Conservation (phyloP, 2,113 vertebrate genomes). For the Rhinoptilus africanus region DNA sequence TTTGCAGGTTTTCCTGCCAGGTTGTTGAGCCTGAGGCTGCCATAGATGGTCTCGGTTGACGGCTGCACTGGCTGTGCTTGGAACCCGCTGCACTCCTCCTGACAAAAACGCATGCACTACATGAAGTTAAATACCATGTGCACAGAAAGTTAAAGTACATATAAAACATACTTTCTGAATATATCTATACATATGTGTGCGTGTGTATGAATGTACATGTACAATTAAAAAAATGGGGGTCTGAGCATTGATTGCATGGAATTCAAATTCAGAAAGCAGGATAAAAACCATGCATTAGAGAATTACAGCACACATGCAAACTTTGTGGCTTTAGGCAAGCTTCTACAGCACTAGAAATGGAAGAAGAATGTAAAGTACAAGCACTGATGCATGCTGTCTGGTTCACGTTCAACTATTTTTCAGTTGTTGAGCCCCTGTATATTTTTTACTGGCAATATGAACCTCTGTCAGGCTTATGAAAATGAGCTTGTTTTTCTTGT, state of each 20-base stretch:
- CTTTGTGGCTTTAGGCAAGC: not conserved
- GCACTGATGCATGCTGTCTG: not conserved
- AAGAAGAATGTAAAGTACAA: not conserved
- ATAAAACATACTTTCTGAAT: not conserved
- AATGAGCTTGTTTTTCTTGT: slow-evolving; percentile 24
- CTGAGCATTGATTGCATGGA: not conserved
- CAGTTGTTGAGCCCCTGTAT: not conserved
- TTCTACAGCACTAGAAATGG: not conserved
- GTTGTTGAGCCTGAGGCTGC: slow-evolving; percentile 20
- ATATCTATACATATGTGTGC: no score
- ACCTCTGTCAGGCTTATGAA: not conserved
- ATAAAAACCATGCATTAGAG: not conserved
- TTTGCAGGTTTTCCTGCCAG: slow-evolving; percentile 40
- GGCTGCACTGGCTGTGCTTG: not conserved
- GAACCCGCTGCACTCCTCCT: not conserved
- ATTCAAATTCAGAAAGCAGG: not conserved
- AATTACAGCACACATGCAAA: not conserved
- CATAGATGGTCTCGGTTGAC: not conserved
- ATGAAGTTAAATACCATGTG: not conserved
- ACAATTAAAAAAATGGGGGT: not conserved
- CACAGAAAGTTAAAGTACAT: not conserved
- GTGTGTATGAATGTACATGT: not conserved
- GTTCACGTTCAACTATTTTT: not conserved
- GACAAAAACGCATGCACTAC: not conserved
- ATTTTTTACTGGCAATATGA: not conserved